Percentiles rank a stretch among this genome's conserved stretches.
Conservation (phyloP, 2,888 invertebrate species). For the Athripsodes cinereus region DNA sequence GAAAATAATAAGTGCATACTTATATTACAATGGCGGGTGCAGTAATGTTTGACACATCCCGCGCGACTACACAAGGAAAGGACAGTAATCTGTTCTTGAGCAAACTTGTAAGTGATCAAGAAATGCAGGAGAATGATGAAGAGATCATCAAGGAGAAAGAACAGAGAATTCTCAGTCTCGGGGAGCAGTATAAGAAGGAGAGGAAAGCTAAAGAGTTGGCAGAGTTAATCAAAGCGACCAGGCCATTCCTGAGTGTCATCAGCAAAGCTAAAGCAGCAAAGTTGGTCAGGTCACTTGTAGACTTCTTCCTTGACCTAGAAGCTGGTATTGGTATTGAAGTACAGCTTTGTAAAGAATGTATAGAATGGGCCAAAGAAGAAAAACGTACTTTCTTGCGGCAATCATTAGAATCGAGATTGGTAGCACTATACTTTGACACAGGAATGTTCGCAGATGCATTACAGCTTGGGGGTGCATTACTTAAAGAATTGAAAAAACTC, state of each 20-base stretch:
- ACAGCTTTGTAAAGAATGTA: constrained; percentile 92
- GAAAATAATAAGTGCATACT: constrained; percentile 26
- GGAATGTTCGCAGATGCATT: constrained; percentile 84
- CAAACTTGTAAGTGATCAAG: constrained; percentile 73
- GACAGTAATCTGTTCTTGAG: constrained; percentile 68
- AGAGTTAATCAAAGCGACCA: constrained; percentile 88
- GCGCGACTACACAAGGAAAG: constrained; percentile 67
- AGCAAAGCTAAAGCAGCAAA: constrained; percentile 99
- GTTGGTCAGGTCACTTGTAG: constrained; percentile 92
- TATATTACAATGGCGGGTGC: constrained; percentile 70
- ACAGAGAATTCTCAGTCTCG: constrained; percentile 88
- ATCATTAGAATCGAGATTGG: constrained; percentile 88
- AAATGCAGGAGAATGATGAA: constrained; percentile 76
- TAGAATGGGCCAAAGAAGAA: constrained; percentile 99
- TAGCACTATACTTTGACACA: constrained; percentile 92
- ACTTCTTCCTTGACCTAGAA: constrained; percentile 95
- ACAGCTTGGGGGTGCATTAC: constrained; percentile 74
- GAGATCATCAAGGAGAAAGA: constrained; percentile 75
- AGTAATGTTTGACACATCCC: constrained; percentile 81
- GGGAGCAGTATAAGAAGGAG: constrained; percentile 86
- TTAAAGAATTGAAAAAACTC: constrained; percentile 95
- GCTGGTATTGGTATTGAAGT: constrained; percentile 94
- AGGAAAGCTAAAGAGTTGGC: constrained; percentile 90
- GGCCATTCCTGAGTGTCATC: constrained; percentile 90
- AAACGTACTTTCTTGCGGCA: constrained; percentile 95